phyloP scores from a whole-genome alignment of 2,113 vertebrate species.

The Numenius arquata region DNA sequence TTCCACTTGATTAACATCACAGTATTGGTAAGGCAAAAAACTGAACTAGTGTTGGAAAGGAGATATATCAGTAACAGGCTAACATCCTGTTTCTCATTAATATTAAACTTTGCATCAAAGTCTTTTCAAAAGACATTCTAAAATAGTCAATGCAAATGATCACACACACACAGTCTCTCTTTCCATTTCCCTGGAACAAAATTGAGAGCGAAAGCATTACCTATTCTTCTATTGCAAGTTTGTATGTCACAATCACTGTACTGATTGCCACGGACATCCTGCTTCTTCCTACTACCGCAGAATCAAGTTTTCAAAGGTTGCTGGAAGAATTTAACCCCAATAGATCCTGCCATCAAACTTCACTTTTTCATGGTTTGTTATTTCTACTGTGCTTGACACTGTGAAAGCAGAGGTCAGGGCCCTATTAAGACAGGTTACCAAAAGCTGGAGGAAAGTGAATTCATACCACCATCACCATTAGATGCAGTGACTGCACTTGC shows the following conservation, averaged over 20 bases:
- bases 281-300: neutral
- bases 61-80: neutral
- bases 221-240: neutral
- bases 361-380: slow-evolving; percentile 29
- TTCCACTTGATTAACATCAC: neutral
- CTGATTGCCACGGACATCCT: neutral
- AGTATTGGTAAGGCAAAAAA: neutral
- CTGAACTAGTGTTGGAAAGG: neutral
- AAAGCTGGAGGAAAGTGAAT: slow-evolving; percentile 30
- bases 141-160: neutral
- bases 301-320: slow-evolving; percentile 42
- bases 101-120: neutral
- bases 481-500: neutral
- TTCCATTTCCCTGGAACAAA: neutral
- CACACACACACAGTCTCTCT: neutral
- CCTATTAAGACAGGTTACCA: slow-evolving; percentile 44
- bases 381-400: slow-evolving; percentile 39
- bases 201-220: neutral
- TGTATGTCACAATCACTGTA: neutral
- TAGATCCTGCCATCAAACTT: slow-evolving; percentile 4
- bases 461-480: neutral
- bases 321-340: slow-evolving; percentile 60
- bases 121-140: neutral
- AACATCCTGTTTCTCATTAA: neutral
- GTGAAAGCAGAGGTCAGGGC: slow-evolving; percentile 50